Evolutionary conservation across 2,113 vertebrate species (phyloP), one percentile per base, ranked within the genome.

Genomic region (Tetraodon nigroviridis): DNA sequence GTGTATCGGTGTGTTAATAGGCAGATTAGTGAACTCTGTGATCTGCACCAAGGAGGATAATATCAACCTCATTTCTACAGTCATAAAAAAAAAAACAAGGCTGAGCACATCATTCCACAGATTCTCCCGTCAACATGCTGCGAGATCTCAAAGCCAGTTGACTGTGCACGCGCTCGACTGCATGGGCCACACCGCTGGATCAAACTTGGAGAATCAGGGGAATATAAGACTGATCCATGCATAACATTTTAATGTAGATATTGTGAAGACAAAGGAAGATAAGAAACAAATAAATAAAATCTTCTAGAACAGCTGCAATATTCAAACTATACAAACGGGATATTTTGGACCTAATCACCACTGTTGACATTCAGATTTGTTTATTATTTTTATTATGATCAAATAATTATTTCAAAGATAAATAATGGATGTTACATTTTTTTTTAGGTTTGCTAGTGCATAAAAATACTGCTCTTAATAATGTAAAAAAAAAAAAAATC

Each of bases 1-100:
- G 70, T 71, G 74, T 78, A 64, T 83, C 58, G 67, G 58, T 68
- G 79, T 78, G 72, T 81, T 87, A 86, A 85, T 80, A 75, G 73
- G 62, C 68, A 81, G 71, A 85, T 87, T 77, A 83, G 61, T 50
- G 15, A 32, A 37, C 54, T 61, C 64, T 76, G 68, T 72, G 77
- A 75, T 81, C 73, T 72, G 55, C 47, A 55, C 58, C 48, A 69
- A 73, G 64, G 70, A 76, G 72, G 76, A 69, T 76, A 67, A 74
- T 76, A 83, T 84, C 68, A 73, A 71, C 66, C 69, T 64, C 55
- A 55, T 75, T 85, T 83, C 62, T 75, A 58, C 69, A 77, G 67
- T 76, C 72, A 77, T 71, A 85, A 74, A 76, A 72, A 80, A 77
- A 68, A 81, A 75, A 83, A 60, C 67, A 50, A 58, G 77, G 60